Conservation (phyloP, 2,113 vertebrate species). For the Mesoclemmys tuberculata region DNA sequence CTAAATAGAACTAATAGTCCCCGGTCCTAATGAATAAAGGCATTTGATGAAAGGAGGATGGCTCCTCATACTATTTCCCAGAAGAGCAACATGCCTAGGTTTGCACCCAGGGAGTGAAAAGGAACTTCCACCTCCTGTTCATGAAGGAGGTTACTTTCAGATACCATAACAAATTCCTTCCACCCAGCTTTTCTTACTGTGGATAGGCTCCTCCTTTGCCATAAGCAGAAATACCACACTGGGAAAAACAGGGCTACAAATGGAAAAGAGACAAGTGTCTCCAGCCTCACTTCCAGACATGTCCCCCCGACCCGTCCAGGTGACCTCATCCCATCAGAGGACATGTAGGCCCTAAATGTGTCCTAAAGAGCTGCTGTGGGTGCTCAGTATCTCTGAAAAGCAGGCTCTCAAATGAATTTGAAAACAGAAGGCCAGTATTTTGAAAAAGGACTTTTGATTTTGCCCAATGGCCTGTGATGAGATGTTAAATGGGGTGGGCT, state of each 20-base stretch:
- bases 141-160: neutral
- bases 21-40: neutral
- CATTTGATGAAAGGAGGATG: neutral
- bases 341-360: neutral
- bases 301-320: neutral
- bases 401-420: neutral
- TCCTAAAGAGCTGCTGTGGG: neutral
- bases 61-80: neutral
- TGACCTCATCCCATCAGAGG: neutral
- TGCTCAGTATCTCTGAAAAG: neutral
- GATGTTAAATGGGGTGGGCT: too few species aligned
- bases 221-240: neutral
- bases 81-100: neutral
- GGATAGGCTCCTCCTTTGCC: neutral
- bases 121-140: neutral
- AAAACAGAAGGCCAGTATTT: neutral
- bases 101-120: rapidly evolving
- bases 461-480: too few species aligned
- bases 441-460: neutral
- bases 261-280: neutral
- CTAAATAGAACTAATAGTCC: neutral
- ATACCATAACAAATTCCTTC: neutral
- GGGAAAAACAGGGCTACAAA: neutral
- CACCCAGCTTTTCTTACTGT: neutral
- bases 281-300: neutral